Evolutionary conservation across 2,797 vertebrate species (phyloP).

Genomic region (Nothura maculosa): DNA sequence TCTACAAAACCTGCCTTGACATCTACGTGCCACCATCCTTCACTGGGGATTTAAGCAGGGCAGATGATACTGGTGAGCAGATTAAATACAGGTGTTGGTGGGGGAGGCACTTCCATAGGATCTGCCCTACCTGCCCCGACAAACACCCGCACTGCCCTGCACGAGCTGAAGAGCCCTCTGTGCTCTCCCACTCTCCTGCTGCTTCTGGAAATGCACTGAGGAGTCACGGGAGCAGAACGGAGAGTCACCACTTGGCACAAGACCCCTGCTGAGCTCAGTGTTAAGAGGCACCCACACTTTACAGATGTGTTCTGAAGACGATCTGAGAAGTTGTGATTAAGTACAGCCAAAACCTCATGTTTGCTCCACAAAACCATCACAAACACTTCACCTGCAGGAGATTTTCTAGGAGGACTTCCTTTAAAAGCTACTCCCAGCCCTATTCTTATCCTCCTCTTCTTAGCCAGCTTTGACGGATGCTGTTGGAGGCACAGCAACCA

Average conservation of each 20-base stretch:
- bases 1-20: not conserved
- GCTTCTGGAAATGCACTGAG: not conserved
- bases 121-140: not conserved
- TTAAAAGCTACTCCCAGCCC: not conserved
- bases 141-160: not conserved
- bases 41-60: not conserved
- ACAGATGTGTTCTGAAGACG: not conserved
- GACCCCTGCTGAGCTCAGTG: not conserved
- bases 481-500: not conserved
- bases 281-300: not conserved
- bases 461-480: not conserved
- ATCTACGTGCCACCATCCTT: not conserved
- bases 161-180: not conserved
- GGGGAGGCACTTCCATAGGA: not conserved
- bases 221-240: not conserved
- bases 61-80: not conserved
- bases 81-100: not conserved
- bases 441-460: not conserved
- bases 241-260: not conserved
- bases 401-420: not conserved
- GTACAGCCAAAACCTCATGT: not conserved
- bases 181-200: not conserved
- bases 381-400: not conserved
- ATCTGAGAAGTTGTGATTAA: not conserved
- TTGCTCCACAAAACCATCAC: not conserved